A percentile compares a stretch with the other conserved stretches of the same genome.
Conservation (phyloP, 2,888 invertebrate species). For the Amphipoea oculea region DNA sequence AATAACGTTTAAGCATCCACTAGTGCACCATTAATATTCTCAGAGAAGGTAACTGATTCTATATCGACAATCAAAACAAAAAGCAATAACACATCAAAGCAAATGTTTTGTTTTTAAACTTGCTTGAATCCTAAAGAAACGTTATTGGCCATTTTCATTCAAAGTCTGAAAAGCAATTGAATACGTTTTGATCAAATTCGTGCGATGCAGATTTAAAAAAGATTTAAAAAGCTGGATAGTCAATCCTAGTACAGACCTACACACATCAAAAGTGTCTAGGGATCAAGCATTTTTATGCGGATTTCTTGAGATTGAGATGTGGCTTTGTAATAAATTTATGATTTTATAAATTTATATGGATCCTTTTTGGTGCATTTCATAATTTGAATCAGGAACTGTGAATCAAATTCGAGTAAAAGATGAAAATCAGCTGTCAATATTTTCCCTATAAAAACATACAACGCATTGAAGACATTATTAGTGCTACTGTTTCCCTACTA, state of each 20-base stretch:
- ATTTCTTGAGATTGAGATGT: no score
- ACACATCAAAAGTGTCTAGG: no score
- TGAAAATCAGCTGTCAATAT: no score
- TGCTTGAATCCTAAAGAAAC: not conserved
- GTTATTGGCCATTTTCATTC: not conserved
- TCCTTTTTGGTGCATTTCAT: no score
- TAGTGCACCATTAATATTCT: not conserved
- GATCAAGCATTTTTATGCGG: no score
- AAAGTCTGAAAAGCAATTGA: not conserved
- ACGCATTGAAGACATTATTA: no score
- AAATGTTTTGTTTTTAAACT: not conserved
- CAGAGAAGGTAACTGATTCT: not conserved
- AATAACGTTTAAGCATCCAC: not conserved
- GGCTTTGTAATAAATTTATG: no score
- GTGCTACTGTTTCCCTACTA: no score
- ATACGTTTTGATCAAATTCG: slow-evolving; percentile 9
- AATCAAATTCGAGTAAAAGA: no score
- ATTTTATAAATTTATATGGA: no score
- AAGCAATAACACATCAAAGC: not conserved
- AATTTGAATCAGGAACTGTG: no score
- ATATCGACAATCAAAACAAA: not conserved
- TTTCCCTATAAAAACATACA: no score
- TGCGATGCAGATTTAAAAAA: slow-evolving; percentile 3
- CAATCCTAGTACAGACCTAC: not conserved
- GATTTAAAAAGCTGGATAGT: not conserved